Evolutionary conservation across 2,888 invertebrate species (phyloP).

Genomic region (Campaea margaritaria): DNA sequence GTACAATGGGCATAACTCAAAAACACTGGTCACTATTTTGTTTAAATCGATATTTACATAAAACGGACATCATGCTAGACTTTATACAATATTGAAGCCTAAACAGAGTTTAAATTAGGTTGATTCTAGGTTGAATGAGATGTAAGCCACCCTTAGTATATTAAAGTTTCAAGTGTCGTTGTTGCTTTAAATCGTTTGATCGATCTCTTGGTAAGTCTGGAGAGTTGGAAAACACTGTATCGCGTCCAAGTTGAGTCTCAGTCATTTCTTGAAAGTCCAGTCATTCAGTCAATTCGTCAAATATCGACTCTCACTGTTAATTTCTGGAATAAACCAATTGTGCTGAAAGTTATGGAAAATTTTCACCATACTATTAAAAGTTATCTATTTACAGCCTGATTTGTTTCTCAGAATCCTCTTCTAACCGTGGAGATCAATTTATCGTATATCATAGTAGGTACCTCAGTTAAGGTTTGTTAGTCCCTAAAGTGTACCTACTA

Average conservation of each 20-base stretch:
- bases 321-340: constrained; percentile 38
- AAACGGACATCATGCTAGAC: no score
- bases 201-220: neutral
- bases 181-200: neutral
- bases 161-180: neutral
- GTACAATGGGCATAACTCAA: no score
- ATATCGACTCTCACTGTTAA: constrained; percentile 18
- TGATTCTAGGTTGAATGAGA: no score
- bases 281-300: constrained; percentile 14
- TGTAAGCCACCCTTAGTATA: no score
- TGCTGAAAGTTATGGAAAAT: constrained; percentile 29
- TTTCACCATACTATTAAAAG: constrained; percentile 8
- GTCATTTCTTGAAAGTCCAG: constrained; percentile 12
- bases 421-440: neutral
- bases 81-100: no score
- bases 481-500: no score
- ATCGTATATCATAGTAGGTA: no score
- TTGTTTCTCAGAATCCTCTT: neutral
- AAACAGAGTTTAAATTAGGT: no score
- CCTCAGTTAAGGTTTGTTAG: no score
- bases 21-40: no score
- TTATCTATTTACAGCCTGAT: neutral
- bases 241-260: neutral
- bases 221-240: neutral
- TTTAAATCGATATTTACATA: no score